A percentile compares a stretch with the other conserved stretches of the same genome.
These are phyloP conservation scores for Falco biarmicus DNA, from an alignment of 2,797 vertebrate genomes.

Conservation along the genomic window DNA sequence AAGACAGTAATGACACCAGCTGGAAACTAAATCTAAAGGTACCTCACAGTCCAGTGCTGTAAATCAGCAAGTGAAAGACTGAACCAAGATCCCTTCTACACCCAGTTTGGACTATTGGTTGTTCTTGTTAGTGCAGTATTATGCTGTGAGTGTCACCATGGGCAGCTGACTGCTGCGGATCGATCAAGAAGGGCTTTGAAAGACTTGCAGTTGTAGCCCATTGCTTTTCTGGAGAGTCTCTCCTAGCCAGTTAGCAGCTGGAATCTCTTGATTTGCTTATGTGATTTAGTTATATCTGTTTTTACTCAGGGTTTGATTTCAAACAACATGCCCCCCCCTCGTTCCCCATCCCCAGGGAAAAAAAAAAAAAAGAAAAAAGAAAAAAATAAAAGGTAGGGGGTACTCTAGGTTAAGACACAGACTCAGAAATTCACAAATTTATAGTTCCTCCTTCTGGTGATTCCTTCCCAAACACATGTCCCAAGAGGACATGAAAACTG, in stretches of 20 bases:
- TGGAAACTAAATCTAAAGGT: background rate
- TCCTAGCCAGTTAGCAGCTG: background rate
- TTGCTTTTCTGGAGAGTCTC: background rate
- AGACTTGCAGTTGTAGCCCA: background rate
- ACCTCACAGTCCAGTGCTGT: background rate
- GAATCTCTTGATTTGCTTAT: background rate
- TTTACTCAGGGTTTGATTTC: background rate
- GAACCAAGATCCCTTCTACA: background rate
- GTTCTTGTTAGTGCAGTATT: background rate
- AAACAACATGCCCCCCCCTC: background rate
- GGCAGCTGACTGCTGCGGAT: background rate
- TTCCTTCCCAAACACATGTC: background rate
- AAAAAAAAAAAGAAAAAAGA: no score
- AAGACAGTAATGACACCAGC: background rate
- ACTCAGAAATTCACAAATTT: background rate
- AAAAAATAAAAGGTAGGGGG: accelerated
- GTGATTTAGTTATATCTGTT: background rate
- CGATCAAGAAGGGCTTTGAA: background rate
- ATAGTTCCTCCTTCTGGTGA: background rate
- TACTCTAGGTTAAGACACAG: background rate
- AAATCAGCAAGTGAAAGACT: background rate
- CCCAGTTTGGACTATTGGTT: background rate
- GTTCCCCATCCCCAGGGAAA: no score
- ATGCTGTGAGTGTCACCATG: background rate
- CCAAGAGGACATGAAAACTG: background rate